A percentile compares a stretch with the other conserved stretches of the same genome.
Evolutionary conservation across 23 tunicate species (phyloP).

Genomic region (Trididemnum miniatum): DNA sequence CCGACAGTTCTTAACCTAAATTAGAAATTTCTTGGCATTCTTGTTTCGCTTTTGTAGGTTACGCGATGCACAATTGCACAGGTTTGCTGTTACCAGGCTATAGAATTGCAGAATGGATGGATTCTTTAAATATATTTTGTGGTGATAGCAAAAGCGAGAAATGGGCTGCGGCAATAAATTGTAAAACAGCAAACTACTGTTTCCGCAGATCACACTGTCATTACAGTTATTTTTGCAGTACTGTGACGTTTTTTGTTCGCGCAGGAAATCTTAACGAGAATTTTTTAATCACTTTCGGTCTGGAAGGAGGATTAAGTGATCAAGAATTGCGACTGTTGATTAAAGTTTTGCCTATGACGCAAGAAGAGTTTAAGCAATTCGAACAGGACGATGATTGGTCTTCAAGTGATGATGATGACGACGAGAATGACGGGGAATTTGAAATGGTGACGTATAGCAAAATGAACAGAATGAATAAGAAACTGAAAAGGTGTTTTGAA

Average conservation of each 20-base stretch:
- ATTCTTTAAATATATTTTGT: no score
- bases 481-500: neutral
- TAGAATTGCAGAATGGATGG: no score
- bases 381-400: constrained; percentile 10
- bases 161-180: no score
- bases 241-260: neutral
- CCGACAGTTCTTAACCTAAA: no score
- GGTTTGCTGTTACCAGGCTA: no score
- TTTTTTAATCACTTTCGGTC: constrained; percentile 21
- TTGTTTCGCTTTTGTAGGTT: no score
- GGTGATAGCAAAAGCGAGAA: no score
- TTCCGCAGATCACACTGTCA: no score
- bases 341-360: constrained; percentile 37
- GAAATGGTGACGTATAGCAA: constrained; percentile 1
- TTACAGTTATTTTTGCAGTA: neutral
- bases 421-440: neutral
- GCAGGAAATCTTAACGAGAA: neutral
- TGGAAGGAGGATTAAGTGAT: constrained; percentile 32
- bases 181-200: no score
- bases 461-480: neutral
- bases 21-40: no score
- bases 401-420: constrained; percentile 5
- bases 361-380: constrained; percentile 30
- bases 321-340: constrained; percentile 28
- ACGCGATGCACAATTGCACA: no score